A percentile compares a stretch with the other conserved stretches of the same genome.
Evolutionary conservation across 92 coral and sea anemone species (phyloP).

Genomic region (Bergia sp.): DNA sequence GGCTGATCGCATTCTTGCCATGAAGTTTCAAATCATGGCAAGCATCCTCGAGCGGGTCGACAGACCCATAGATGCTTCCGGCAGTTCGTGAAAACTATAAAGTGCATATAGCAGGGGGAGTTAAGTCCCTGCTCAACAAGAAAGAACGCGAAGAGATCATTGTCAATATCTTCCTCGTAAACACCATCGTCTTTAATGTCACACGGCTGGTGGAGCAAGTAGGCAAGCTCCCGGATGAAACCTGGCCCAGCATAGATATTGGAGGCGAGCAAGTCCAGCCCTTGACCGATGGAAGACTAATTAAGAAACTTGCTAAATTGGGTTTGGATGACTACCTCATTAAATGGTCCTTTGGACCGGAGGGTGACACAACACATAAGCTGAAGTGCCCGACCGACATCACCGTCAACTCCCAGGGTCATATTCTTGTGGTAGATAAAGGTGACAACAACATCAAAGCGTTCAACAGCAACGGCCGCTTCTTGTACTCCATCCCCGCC

Average conservation of each 20-base stretch:
- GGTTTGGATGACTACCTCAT: background rate
- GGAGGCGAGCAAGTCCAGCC: background rate
- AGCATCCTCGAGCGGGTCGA: background rate
- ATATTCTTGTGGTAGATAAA: background rate
- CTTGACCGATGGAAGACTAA: background rate
- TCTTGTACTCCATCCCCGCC: background rate
- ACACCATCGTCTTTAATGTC: background rate
- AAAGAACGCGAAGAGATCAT: background rate
- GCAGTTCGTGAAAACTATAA: background rate
- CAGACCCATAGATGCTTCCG: background rate
- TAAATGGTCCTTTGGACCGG: background rate
- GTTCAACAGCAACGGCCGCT: background rate
- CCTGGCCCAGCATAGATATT: background rate
- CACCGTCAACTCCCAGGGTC: background rate
- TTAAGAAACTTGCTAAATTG: background rate
- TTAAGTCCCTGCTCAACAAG: background rate
- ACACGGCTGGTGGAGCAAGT: background rate
- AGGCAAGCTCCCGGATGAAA: background rate
- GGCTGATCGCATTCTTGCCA: slow-evolving; percentile 24
- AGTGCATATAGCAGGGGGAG: background rate
- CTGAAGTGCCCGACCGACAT: background rate
- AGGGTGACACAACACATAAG: background rate
- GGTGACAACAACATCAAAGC: background rate
- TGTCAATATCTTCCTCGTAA: background rate
- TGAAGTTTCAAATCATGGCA: slow-evolving; percentile 29